Evolutionary conservation across 2,888 invertebrate species (phyloP).

Genomic region (Eretmocerus hayati): DNA sequence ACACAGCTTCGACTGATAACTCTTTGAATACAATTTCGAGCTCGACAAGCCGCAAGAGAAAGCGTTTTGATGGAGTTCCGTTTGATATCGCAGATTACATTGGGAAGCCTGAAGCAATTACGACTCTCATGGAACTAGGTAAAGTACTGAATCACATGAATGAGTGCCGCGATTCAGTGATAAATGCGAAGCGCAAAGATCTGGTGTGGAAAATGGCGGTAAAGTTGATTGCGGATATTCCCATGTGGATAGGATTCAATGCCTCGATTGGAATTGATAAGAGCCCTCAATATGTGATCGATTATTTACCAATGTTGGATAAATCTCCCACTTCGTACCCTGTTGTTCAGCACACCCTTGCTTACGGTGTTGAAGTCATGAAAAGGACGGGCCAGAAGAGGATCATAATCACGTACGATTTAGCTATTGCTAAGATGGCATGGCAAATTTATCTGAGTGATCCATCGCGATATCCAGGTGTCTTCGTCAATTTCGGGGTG

Average conservation of each 20-base stretch:
- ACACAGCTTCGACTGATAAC: too few species aligned
- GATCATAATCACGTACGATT: slow-evolving; percentile 30
- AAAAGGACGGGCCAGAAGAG: slow-evolving; percentile 25
- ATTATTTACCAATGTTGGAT: slow-evolving; percentile 31
- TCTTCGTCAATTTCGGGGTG: slow-evolving; percentile 38
- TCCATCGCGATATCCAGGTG: slow-evolving; percentile 29
- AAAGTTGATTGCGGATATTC: too few species aligned
- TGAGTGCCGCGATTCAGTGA: too few species aligned
- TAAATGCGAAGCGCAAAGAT: too few species aligned
- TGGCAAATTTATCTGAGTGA: slow-evolving; percentile 28
- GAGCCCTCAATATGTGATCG: slow-evolving; percentile 24
- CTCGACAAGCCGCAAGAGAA: too few species aligned
- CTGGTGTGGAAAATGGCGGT: too few species aligned
- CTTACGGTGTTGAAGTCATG: slow-evolving; percentile 24
- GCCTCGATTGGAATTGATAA: slow-evolving; percentile 1
- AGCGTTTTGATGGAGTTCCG: not conserved
- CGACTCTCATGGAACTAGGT: too few species aligned
- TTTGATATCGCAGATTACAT: not conserved
- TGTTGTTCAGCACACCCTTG: slow-evolving; percentile 30
- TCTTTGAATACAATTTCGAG: too few species aligned
- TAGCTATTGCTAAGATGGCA: slow-evolving; percentile 30
- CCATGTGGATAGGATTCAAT: slow-evolving; percentile 39
- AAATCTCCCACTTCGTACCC: slow-evolving; percentile 28
- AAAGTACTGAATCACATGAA: too few species aligned
- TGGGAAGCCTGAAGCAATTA: not conserved